phyloP scores from a whole-genome alignment of 1,140 invertebrate species.

The Colletes latitarsis region DNA sequence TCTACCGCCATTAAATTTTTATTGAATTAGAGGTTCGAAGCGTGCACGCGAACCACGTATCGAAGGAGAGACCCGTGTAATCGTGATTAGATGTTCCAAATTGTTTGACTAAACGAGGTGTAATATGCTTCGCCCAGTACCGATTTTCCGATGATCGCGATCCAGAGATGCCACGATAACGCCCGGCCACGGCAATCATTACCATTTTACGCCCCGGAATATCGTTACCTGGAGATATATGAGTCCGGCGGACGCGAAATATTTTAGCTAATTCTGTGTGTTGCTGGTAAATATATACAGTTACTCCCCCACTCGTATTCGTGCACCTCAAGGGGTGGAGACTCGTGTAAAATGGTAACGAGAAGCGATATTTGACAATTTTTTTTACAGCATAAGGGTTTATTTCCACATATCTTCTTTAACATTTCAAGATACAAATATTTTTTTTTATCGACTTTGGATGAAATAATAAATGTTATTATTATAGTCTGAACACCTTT shows the following conservation, averaged over 20 bases:
- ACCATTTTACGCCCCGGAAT: background rate
- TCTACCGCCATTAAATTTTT: constrained; percentile 43
- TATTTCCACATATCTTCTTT: too few relatives aligned
- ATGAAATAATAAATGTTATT: too few relatives aligned
- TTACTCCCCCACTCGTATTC: too few relatives aligned
- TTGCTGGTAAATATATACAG: too few relatives aligned
- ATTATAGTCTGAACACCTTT: too few relatives aligned
- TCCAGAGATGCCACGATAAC: constrained; percentile 9
- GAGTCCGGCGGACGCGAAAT: background rate
- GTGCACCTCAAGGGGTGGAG: too few relatives aligned
- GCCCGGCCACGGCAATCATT: background rate
- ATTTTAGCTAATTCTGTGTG: too few relatives aligned
- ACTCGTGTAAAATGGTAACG: too few relatives aligned
- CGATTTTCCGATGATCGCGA: constrained; percentile 21
- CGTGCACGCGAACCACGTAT: background rate
- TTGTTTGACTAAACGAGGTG: constrained; percentile 18
- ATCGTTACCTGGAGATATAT: background rate
- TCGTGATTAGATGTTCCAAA: constrained; percentile 38
- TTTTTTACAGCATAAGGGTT: too few relatives aligned
- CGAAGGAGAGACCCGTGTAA: background rate
- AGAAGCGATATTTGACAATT: too few relatives aligned
- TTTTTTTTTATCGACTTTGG: too few relatives aligned
- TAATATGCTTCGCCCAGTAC: background rate
- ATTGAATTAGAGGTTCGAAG: constrained; percentile 45
- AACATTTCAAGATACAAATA: too few relatives aligned